phyloP scores from a whole-genome alignment of 2,113 vertebrate genomes.

The Fulmarus glacialis region DNA sequence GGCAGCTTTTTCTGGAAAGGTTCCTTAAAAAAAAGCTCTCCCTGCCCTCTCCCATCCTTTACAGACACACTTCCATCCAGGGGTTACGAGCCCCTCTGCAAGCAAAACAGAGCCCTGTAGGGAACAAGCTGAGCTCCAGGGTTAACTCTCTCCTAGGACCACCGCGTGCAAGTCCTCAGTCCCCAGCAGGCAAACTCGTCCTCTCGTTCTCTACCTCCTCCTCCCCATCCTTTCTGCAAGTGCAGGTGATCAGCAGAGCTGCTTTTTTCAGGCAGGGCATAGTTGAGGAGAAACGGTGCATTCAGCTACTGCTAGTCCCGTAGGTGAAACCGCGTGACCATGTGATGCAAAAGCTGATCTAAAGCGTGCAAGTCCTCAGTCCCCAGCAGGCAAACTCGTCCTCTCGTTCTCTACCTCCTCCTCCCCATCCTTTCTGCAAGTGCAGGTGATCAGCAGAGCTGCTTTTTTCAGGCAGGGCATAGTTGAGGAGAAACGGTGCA shows the following conservation, averaged over 20 bases:
- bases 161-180: rapidly evolving
- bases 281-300: background rate
- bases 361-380: rapidly evolving
- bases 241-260: background rate
- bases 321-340: rapidly evolving
- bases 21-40: background rate
- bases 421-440: background rate
- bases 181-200: background rate
- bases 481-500: background rate
- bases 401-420: background rate
- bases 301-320: background rate
- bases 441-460: background rate
- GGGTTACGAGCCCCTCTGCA: background rate
- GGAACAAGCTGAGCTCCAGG: background rate
- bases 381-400: background rate
- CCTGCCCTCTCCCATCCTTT: background rate
- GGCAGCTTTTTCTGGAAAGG: background rate
- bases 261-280: background rate
- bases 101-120: background rate
- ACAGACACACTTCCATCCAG: background rate
- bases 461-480: background rate
- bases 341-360: background rate
- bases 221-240: background rate
- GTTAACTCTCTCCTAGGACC: background rate
- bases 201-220: background rate